Evolutionary conservation across 2,888 invertebrate species (phyloP).

Genomic region (Ptychoptera contaminata): DNA sequence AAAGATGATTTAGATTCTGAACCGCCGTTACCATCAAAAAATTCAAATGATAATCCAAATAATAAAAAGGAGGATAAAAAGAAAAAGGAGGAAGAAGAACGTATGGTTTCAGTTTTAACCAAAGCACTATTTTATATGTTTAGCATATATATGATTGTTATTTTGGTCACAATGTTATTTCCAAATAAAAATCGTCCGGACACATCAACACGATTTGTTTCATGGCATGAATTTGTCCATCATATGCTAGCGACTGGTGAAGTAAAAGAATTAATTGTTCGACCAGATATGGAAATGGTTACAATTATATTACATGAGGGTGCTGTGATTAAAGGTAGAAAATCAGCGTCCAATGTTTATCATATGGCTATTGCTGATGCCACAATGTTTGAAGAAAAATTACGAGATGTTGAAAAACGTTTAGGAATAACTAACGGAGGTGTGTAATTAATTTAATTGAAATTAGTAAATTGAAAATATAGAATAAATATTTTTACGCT

Average conservation of each 20-base stretch:
- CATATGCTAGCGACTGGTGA: conserved; percentile 90
- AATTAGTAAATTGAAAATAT: background rate
- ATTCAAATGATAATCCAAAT: conserved; percentile 9
- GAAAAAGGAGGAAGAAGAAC: conserved; percentile 47
- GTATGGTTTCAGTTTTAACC: conserved; percentile 51
- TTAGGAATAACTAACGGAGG: conserved; percentile 62
- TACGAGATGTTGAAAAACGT: conserved; percentile 66
- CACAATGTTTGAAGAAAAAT: conserved; percentile 75
- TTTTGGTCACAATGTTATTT: conserved; percentile 54
- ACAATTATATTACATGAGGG: conserved; percentile 72
- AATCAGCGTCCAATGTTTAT: conserved; percentile 44
- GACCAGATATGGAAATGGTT: conserved; percentile 72
- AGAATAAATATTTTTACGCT: background rate
- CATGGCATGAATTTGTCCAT: conserved; percentile 95
- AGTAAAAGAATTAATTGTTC: conserved; percentile 72
- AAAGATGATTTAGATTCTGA: conserved; percentile 4
- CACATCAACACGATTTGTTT: conserved; percentile 50
- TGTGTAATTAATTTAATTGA: conserved; percentile 15
- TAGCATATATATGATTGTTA: conserved; percentile 55
- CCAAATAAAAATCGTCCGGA: conserved; percentile 59
- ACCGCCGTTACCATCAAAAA: conserved; percentile 5
- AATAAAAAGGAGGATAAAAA: conserved; percentile 21
- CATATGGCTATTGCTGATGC: conserved; percentile 77
- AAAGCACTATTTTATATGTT: conserved; percentile 70
- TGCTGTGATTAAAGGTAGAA: conserved; percentile 71